Base-by-base conservation (phyloP, 2,888 invertebrate genomes). In the Lucinisca nassula region DNA sequence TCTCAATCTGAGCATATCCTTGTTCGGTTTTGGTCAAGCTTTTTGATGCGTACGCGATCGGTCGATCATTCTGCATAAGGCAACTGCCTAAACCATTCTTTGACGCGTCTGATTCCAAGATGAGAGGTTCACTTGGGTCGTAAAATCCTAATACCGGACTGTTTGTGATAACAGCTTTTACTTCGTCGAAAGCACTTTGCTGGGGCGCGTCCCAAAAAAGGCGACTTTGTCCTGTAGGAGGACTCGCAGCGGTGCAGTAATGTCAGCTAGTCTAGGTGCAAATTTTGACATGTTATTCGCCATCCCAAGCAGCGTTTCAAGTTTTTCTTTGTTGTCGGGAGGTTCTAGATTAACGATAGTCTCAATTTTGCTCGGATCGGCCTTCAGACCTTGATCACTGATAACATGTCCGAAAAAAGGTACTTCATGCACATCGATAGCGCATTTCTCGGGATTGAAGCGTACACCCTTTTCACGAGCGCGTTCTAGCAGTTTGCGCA, bases 1-100 rank as follows among this genome's bases (percentile, higher is more conserved):
- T 87, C 51, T 92, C 92, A 27, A 89, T 91, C 32, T 90, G 88
- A 2, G 88, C 85, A 35, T 83, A 88, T 14, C 77, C 51, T n/a
- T 78, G 24, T 32, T 81, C 83, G 24, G 79, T 38, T 0, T 55
- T 12, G 3, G 91, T 90, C 40, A 74, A 24, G 17, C 58, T 38
- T 12, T 82, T 79, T 14, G 79, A 79, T 21, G 85, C 88, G 73
- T 61, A 88, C 0, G 85, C 82, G 10, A 85, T 45, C 24, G 88
- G 83, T n/a, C 74, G 10, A 14, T 72, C 82, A 0, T 88, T 74
- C 70, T 88, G 83, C 79, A 86, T 70, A 27, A 90, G 21, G 1
- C 51, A 38, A 24, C 70, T 61, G 35, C 90, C 88, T 3, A 90
- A 21, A n/a, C 82, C 87, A 70, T 58, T 45, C 38, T 70, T 32